These are phyloP conservation scores for Triplophysa rosa DNA, from an alignment of 2,113 vertebrate genomes.

Conservation along the genomic window DNA sequence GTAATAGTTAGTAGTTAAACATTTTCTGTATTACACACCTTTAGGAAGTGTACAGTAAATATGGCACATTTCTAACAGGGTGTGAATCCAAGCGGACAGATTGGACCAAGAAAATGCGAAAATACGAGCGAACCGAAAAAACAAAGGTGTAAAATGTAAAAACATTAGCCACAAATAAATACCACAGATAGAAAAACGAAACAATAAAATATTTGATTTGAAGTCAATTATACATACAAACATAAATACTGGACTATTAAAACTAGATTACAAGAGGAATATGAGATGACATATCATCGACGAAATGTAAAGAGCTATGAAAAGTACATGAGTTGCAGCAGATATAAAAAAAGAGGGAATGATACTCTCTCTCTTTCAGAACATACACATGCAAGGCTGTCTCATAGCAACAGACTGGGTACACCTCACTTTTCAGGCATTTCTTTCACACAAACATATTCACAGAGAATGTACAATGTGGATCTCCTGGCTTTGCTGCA, in stretches of 20 bases:
- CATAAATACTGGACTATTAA: constrained; percentile 78
- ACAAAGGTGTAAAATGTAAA: too few relatives aligned
- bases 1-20: constrained; percentile 45
- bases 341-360: constrained; percentile 48
- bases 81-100: constrained; percentile 35
- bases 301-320: constrained; percentile 65
- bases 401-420: constrained; percentile 13
- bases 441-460: constrained; percentile 48
- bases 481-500: constrained; percentile 20
- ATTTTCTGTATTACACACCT: not conserved
- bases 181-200: constrained; percentile 75
- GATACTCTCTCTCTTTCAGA: constrained; percentile 45
- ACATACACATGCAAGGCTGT: constrained; percentile 19
- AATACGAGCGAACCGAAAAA: constrained; percentile 5
- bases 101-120: constrained; percentile 34
- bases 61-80: constrained; percentile 22
- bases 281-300: constrained; percentile 60
- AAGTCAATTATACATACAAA: constrained; percentile 77
- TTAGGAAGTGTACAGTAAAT: constrained; percentile 13
- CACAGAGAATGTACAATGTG: constrained; percentile 48
- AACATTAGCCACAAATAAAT: constrained; percentile 80
- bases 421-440: not conserved
- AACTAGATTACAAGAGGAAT: constrained; percentile 67
- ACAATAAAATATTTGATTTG: constrained; percentile 65
- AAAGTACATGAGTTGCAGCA: constrained; percentile 48